Percentiles rank a stretch among this genome's conserved stretches.
Evolutionary conservation across 2,888 invertebrate genomes (phyloP).

Genomic region (Lithophane ornitopus): DNA sequence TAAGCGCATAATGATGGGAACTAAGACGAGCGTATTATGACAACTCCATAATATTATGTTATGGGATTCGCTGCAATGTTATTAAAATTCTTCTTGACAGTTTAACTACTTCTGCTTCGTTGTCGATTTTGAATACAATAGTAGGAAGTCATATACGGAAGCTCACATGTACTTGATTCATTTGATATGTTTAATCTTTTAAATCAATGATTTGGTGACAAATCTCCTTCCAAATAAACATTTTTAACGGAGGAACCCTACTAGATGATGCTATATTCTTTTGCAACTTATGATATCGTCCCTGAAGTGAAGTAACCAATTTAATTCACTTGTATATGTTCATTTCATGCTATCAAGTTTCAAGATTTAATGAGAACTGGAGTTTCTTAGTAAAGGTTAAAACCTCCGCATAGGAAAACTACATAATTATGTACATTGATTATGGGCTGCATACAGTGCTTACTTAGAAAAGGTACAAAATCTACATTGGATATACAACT

Average conservation of each 20-base stretch:
- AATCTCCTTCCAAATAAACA: background rate
- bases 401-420: conserved; percentile 35
- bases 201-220: background rate
- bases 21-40: conserved; percentile 68
- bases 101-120: conserved; percentile 59
- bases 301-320: conserved; percentile 5
- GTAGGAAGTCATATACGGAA: conserved; percentile 52
- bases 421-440: conserved; percentile 45
- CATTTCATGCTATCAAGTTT: conserved; percentile 19
- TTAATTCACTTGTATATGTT: conserved; percentile 28
- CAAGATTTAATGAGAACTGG: conserved; percentile 35
- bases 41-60: conserved; percentile 66
- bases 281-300: background rate
- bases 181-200: conserved; percentile 13
- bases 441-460: conserved; percentile 2
- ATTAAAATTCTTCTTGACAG: conserved; percentile 70
- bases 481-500: conserved; percentile 4
- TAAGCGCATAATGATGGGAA: conserved; percentile 73
- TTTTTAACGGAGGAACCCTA: background rate
- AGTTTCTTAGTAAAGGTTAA: conserved; percentile 48
- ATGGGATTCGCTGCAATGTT: conserved; percentile 69
- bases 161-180: conserved; percentile 16
- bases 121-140: conserved; percentile 65
- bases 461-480: conserved; percentile 30
- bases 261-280: conserved; percentile 2